Evolutionary conservation across 1,140 invertebrate species (phyloP).

Genomic region (Gryon sp.): DNA sequence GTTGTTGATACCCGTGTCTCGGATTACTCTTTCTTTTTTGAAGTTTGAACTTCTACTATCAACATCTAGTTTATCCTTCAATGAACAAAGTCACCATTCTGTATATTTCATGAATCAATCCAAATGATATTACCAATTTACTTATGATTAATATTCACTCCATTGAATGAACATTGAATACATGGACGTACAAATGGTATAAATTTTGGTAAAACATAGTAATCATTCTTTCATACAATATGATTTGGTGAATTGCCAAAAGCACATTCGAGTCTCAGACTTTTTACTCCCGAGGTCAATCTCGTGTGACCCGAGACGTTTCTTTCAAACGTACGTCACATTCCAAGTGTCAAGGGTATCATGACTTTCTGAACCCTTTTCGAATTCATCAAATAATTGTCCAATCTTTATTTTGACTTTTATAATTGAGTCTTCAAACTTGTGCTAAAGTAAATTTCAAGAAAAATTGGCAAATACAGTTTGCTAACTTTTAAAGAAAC

Average conservation of each 20-base stretch:
- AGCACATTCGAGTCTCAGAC: not conserved
- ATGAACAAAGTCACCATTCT: not conserved
- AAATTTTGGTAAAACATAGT: not conserved
- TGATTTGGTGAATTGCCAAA: constrained; percentile 46
- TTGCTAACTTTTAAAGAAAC: too few relatives aligned
- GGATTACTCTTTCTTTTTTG: constrained; percentile 34
- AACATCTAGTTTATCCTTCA: too few relatives aligned
- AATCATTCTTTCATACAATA: not conserved
- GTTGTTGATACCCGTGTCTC: constrained; percentile 37
- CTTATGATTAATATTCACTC: too few relatives aligned
- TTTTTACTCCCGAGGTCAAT: constrained; percentile 41
- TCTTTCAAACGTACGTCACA: constrained; percentile 21
- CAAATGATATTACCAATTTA: not conserved
- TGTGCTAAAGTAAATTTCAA: too few relatives aligned
- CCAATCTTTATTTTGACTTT: too few relatives aligned
- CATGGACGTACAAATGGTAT: too few relatives aligned
- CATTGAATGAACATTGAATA: too few relatives aligned
- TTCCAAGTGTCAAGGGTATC: constrained; percentile 51
- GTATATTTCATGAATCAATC: not conserved
- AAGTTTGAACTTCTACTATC: not conserved
- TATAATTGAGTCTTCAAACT: too few relatives aligned
- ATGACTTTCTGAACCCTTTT: constrained; percentile 27
- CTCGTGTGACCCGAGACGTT: constrained; percentile 37
- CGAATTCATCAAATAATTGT: not conserved
- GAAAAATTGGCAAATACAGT: too few relatives aligned